Percentiles rank a stretch among this genome's conserved stretches.
Evolutionary conservation across 2,888 invertebrate species (phyloP).

Genomic region (Deilephila elpenor): DNA sequence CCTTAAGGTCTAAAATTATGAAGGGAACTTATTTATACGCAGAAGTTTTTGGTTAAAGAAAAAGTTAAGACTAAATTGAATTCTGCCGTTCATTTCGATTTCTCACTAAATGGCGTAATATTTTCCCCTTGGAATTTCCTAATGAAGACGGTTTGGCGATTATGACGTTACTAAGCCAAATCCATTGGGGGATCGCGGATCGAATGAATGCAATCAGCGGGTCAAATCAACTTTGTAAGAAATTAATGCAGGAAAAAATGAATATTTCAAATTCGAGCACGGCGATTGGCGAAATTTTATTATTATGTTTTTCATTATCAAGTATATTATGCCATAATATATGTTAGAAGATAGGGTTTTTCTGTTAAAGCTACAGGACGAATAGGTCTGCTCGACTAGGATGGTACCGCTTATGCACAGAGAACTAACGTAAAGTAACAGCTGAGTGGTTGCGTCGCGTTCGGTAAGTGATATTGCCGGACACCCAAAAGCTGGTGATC

Average conservation of each 20-base stretch:
- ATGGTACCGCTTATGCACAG: too few species aligned
- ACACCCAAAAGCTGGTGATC: too few species aligned
- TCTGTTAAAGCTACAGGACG: too few species aligned
- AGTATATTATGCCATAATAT: too few species aligned
- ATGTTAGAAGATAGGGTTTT: too few species aligned
- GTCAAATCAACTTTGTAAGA: conserved; percentile 11
- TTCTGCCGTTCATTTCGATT: conserved; percentile 5
- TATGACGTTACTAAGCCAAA: neutral
- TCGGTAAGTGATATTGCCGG: too few species aligned
- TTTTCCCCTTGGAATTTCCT: conserved; percentile 2
- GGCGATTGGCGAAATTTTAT: neutral
- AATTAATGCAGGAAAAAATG: neutral
- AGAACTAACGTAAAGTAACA: too few species aligned
- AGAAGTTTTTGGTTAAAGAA: neutral
- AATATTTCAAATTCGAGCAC: neutral
- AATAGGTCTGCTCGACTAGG: too few species aligned
- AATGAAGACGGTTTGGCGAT: conserved; percentile 22
- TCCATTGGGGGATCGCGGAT: conserved; percentile 1
- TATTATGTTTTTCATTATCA: neutral
- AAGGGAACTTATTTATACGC: neutral
- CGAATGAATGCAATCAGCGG: conserved; percentile 17
- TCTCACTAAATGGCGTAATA: conserved; percentile 9
- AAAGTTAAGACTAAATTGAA: conserved; percentile 3
- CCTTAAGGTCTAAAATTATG: too few species aligned
- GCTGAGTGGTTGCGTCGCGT: too few species aligned